phyloP scores from a whole-genome alignment of 2,113 vertebrate genomes.

The Trachemys scripta region DNA sequence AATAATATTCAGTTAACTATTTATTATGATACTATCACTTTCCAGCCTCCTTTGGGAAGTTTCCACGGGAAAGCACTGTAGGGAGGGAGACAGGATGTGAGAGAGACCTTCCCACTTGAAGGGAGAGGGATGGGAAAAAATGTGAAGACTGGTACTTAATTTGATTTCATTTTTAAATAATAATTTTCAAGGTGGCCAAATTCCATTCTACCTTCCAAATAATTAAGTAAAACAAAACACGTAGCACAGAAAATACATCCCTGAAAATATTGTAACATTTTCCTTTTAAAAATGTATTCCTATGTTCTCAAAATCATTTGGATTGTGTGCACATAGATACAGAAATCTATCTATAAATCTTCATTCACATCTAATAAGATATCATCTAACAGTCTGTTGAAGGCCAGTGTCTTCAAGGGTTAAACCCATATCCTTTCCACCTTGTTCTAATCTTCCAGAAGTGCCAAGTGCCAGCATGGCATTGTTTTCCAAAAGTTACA shows the following conservation, averaged over 20 bases:
- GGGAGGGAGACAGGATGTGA: background rate
- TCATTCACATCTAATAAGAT: background rate
- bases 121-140: background rate
- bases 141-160: background rate
- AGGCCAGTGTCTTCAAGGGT: background rate
- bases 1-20: background rate
- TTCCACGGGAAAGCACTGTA: background rate
- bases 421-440: conserved; percentile 37
- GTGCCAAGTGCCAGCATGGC: background rate
- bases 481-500: conserved; percentile 56
- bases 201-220: background rate
- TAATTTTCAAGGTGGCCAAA: background rate
- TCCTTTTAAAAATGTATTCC: background rate
- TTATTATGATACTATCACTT: background rate
- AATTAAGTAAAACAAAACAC: background rate
- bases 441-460: conserved; percentile 29
- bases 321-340: background rate
- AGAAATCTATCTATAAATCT: background rate
- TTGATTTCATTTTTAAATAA: background rate
- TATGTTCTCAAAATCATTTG: background rate
- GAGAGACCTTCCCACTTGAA: background rate
- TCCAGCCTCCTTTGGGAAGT: background rate
- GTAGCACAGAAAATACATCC: background rate
- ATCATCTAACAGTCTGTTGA: background rate
- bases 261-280: background rate